phyloP scores from a whole-genome alignment of 2,113 vertebrate genomes.

The Rhabdornis inornatus region DNA sequence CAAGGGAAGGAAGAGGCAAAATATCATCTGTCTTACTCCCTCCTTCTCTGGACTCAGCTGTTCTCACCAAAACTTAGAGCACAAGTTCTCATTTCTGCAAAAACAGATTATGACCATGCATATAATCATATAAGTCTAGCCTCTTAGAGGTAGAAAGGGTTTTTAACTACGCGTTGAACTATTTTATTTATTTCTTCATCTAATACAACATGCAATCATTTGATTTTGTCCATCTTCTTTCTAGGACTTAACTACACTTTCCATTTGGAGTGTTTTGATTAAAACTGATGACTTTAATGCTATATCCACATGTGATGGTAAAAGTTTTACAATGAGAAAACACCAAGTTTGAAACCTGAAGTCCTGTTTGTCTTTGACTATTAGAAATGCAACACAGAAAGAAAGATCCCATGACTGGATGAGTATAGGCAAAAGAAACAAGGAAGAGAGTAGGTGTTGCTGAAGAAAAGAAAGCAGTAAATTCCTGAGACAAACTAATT shows the following conservation, averaged over 20 bases:
- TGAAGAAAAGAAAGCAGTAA: neutral
- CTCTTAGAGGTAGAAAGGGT: rapidly evolving
- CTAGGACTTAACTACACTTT: neutral
- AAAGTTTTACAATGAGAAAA: neutral
- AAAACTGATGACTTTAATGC: neutral
- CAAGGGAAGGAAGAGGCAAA: neutral
- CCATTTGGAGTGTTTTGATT: neutral
- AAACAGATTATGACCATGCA: neutral
- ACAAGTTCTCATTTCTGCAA: neutral
- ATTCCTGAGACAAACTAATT: neutral
- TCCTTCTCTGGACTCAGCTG: neutral
- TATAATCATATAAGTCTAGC: neutral
- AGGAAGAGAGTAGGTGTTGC: neutral
- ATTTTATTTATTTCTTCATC: neutral
- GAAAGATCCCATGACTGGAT: neutral
- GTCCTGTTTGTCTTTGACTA: neutral
- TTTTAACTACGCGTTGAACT: neutral
- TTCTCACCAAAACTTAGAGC: neutral
- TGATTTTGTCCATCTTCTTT: neutral
- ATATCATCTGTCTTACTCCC: neutral
- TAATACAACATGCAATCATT: neutral
- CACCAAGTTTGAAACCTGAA: neutral
- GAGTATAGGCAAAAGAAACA: neutral
- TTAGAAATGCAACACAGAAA: neutral
- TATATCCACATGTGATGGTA: neutral